Evolutionary conservation across 1,140 invertebrate genomes (phyloP), one percentile per base, ranked within the genome.

Genomic region (Amphibalanus amphitrite): DNA sequence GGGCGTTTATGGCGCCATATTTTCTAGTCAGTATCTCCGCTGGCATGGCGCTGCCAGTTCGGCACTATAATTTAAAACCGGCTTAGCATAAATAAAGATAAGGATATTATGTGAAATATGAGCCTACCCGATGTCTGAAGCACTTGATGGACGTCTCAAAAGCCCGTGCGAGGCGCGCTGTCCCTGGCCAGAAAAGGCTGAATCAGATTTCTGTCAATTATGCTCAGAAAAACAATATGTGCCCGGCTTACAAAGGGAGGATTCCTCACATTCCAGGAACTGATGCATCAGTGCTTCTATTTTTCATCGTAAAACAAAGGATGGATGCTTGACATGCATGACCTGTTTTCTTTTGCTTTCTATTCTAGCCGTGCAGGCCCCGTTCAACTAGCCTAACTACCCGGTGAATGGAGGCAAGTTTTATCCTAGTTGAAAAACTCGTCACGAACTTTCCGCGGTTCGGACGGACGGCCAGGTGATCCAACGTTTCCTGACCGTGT

Each of bases 31-130:
- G 20, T 59, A 59, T 59, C 47, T 59, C 47, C 47, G 15, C 33
- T 15, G 13, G 47, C 47, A 13, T 1, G 1, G 47, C 47, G 17
- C 13, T 20, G 13, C 13, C 47, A 59, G 47, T 59, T 4, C 47
- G 47, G 13, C 47, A 59, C 47, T 59, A 59, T 59, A 59, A 59
- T 59, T 59, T 59, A 59, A 59, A 59, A 23, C 47, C 47, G 47
- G 47, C 47, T 59, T 59, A 59, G 47, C 47, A 59, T 59, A 59
- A n/a, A n/a, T n/a, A n/a, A 59, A 59, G 47, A 59, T 59, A 59
- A 59, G 47, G 47, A 59, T 20, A 59, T 59, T 59, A 20, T 59
- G 47, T 59, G 47, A 59, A 59, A 59, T 59, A 59, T 59, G 47
- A 59, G 47, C 47, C 47, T 20, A 23, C 47, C 47, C 47, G 20